Evolutionary conservation across 2,113 vertebrate genomes (phyloP), one percentile per base, ranked within the genome.

Genomic region (Cebus imitator): DNA sequence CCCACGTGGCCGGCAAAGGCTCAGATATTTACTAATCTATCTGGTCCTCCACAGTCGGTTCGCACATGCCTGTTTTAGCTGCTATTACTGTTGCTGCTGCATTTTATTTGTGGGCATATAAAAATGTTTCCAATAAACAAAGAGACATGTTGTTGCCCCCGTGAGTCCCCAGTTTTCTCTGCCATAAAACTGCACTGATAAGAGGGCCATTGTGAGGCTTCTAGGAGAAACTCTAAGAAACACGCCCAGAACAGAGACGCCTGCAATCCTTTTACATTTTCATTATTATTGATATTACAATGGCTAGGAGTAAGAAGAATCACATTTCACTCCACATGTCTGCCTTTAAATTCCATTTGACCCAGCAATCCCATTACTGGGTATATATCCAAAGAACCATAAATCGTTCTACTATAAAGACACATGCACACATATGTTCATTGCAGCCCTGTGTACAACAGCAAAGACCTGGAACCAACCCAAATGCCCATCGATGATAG

Each of bases 211-310:
- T 8, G 72, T 20, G 66, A 76, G 10, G 18, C 5, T 40, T 5
- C 5, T 13, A 68, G 0, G 40, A 87, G 45, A 50, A 32, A 37
- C 17, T 4, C 70, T 91, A 1, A 76, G 48, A n/a, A n/a, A 43
- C 0, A 30, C 27, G 52, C 80, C 37, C 1, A 6, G 50, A 11
- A 66, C 43, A 30, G 1, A 30, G 48, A 57, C 30, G 2, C 27
- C 52, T 0, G 3, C 11, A 0, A 7, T 0, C 8, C 5, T 68
- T 55, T 27, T 30, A 30, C 3, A 30, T 8, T 27, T 52, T 35
- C 58, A 0, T 61, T 20, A 23, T 1, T 18, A 32, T 1, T 3
- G 52, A 32, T 13, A 6, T 12, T 2, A 30, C 21, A 17, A 8
- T 1, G 43, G n/a, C 68, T 1, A 37, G 17, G n/a, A 40, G 73